A percentile compares a stretch with the other conserved stretches of the same genome.
Conservation (phyloP, 2,797 vertebrate genomes). For the Rhincodon typus region DNA sequence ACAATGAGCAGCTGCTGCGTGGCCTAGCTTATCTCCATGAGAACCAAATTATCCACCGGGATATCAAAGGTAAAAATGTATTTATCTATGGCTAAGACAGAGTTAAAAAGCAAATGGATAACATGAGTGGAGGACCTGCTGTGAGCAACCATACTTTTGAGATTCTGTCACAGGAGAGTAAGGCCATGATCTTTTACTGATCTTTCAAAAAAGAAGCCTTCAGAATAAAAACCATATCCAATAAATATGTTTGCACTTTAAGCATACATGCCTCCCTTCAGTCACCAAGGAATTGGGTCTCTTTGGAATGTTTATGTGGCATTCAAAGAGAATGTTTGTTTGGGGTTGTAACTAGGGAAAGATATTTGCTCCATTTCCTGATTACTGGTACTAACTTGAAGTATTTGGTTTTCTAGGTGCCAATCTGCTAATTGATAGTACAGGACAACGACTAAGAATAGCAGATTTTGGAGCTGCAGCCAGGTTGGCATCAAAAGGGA, state of each 20-base stretch:
- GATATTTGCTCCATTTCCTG: conserved; percentile 40
- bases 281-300: neutral
- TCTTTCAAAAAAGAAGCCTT: conserved; percentile 21
- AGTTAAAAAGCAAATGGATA: conserved; percentile 37
- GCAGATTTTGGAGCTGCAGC: conserved; percentile 83
- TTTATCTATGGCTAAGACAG: conserved; percentile 26
- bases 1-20: conserved; percentile 73
- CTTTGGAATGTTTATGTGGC: neutral
- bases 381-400: conserved; percentile 43
- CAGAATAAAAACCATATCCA: conserved; percentile 26
- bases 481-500: conserved; percentile 80
- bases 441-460: conserved; percentile 76
- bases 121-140: conserved; percentile 36
- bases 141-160: conserved; percentile 33
- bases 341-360: neutral
- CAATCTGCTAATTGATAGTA: conserved; percentile 84
- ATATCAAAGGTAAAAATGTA: conserved; percentile 73
- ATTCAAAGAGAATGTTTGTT: neutral
- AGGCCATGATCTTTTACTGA: conserved; percentile 23
- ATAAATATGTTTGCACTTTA: neutral
- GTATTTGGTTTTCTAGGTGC: conserved; percentile 62
- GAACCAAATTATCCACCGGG: conserved; percentile 83
- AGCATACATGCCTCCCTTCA: neutral
- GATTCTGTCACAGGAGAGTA: neutral
- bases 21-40: conserved; percentile 82